phyloP scores from a whole-genome alignment of 2,113 vertebrate species.

The Cyprinodon brontotheroides region DNA sequence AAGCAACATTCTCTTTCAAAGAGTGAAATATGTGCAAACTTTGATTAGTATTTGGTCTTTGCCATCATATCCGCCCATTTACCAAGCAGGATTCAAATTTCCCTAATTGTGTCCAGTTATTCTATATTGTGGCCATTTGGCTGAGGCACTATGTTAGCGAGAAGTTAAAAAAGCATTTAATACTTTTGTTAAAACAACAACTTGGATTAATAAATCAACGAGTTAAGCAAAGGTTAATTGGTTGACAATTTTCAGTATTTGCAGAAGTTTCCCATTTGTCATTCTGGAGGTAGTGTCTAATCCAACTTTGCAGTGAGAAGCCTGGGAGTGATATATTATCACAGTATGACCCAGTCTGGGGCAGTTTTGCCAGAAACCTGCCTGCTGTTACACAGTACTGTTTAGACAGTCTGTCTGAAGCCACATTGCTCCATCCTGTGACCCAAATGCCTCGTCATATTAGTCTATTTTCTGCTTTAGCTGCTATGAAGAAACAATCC shows the following conservation, averaged over 20 bases:
- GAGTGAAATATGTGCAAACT: conserved; percentile 57
- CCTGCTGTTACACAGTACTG: conserved; percentile 70
- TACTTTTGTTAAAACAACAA: conserved; percentile 64
- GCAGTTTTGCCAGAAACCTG: conserved; percentile 64
- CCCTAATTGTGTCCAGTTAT: conserved; percentile 54
- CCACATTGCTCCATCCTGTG: conserved; percentile 63
- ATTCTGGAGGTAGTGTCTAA: conserved; percentile 37
- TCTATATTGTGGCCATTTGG: conserved; percentile 62
- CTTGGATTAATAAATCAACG: conserved; percentile 36
- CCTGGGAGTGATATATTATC: conserved; percentile 22
- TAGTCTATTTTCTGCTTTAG: conserved; percentile 61
- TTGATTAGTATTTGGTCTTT: conserved; percentile 59
- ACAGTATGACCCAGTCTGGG: conserved; percentile 52
- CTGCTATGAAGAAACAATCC: conserved; percentile 48
- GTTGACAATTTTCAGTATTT: conserved; percentile 31
- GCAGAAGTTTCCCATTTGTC: conserved; percentile 39
- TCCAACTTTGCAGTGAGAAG: conserved; percentile 43
- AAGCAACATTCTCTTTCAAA: conserved; percentile 50
- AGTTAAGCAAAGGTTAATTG: conserved; percentile 34
- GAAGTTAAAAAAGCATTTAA: conserved; percentile 63
- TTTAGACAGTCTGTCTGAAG: conserved; percentile 69
- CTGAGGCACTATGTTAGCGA: conserved; percentile 41
- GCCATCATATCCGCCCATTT: conserved; percentile 52
- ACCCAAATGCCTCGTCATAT: conserved; percentile 58
- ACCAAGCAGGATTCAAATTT: conserved; percentile 64